Percentiles rank a stretch among this genome's conserved stretches.
phyloP scores from a whole-genome alignment of 2,797 vertebrate species.

The Chrosomus eos region DNA sequence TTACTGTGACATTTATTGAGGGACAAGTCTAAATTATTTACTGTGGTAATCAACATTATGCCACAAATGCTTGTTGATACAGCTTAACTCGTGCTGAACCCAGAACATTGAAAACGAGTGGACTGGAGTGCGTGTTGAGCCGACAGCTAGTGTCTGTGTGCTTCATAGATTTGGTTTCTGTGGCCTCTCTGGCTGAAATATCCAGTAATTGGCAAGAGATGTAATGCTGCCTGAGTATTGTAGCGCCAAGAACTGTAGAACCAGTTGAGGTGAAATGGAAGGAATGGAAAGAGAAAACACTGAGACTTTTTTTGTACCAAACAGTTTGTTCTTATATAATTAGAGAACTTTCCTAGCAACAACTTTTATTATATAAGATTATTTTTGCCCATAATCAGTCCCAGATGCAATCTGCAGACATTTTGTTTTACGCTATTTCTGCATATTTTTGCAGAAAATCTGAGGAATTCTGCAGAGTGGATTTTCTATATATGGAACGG shows the following conservation, averaged over 20 bases:
- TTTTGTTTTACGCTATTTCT: background rate
- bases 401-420: conserved; percentile 10
- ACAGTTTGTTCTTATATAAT: background rate
- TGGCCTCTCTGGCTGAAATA: conserved; percentile 33
- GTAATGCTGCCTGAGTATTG: background rate
- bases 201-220: conserved; percentile 22
- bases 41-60: conserved; percentile 4
- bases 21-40: conserved; percentile 3
- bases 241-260: conserved; percentile 2
- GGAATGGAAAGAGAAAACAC: background rate
- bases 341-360: conserved; percentile 5
- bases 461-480: background rate
- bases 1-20: background rate
- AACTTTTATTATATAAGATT: conserved; percentile 10
- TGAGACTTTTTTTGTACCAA: background rate
- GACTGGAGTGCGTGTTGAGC: background rate
- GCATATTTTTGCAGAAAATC: background rate
- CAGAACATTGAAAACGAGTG: conserved; percentile 1
- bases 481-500: background rate
- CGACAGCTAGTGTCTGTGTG: conserved; percentile 9
- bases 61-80: background rate
- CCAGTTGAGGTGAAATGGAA: conserved; percentile 32
- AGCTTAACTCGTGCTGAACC: conserved; percentile 2
- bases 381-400: background rate
- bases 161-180: conserved; percentile 34